Evolutionary conservation across 2,888 invertebrate genomes (phyloP).

Genomic region (Ypsolopha sequella): DNA sequence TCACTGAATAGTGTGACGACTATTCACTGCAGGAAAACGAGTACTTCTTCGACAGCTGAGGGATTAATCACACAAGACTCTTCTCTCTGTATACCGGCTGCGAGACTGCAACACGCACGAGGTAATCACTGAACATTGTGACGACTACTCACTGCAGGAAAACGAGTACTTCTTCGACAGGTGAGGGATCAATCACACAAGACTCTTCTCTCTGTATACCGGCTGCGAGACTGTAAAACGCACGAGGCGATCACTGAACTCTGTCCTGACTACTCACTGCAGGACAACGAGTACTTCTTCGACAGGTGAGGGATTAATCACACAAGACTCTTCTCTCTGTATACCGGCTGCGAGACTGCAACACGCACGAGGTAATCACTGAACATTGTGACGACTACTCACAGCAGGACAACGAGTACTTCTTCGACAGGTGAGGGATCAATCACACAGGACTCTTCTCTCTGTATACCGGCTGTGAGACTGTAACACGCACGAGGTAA

Average conservation of each 20-base stretch:
- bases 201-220: constrained; percentile 18
- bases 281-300: constrained; percentile 98
- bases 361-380: constrained; percentile 94
- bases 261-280: constrained; percentile 97
- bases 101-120: constrained; percentile 97
- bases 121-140: constrained; percentile 94
- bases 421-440: constrained; percentile 69
- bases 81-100: constrained; percentile 63
- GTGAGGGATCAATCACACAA: not conserved
- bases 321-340: too few relatives aligned
- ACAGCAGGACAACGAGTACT: constrained; percentile 92
- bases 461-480: constrained; percentile 77
- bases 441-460: too few relatives aligned
- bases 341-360: constrained; percentile 87
- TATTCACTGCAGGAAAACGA: constrained; percentile 97
- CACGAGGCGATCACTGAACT: constrained; percentile 95
- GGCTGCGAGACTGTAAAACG: constrained; percentile 93
- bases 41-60: constrained; percentile 81
- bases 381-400: constrained; percentile 98
- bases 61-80: not conserved
- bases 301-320: too few relatives aligned
- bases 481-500: constrained; percentile 96
- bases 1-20: constrained; percentile 96
- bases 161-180: constrained; percentile 94
- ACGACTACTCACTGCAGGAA: constrained; percentile 96